phyloP scores from a whole-genome alignment of 2,797 vertebrate genomes.

The Buceros bicornis region DNA sequence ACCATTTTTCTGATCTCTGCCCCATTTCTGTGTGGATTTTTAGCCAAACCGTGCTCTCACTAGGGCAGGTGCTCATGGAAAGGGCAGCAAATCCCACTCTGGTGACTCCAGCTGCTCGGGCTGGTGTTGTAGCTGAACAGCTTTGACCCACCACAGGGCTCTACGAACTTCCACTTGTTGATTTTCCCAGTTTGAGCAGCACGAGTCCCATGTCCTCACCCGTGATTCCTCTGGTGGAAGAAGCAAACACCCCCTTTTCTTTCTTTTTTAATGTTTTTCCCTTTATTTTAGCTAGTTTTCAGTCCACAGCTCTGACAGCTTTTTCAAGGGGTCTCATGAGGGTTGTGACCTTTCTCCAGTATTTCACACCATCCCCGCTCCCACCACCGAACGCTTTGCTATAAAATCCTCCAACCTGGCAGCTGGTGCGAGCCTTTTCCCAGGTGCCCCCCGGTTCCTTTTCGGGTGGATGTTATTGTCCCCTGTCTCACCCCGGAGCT shows the following conservation, averaged over 20 bases:
- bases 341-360: not conserved
- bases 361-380: fast-evolving
- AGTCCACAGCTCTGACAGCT: fast-evolving
- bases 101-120: fast-evolving
- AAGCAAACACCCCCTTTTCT: not conserved
- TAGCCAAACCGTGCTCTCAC: fast-evolving
- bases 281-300: not conserved
- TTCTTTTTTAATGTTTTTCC: not conserved
- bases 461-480: fast-evolving
- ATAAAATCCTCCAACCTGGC: not conserved
- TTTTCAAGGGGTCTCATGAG: fast-evolving
- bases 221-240: not conserved
- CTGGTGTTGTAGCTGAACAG: not conserved
- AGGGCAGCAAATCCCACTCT: not conserved
- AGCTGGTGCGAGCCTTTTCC: fast-evolving
- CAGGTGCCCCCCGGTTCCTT: fast-evolving
- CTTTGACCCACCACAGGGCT: fast-evolving
- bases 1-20: not conserved
- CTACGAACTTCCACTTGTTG: not conserved
- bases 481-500: not conserved
- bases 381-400: not conserved
- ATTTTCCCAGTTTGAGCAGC: not conserved
- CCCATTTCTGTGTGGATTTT: not conserved
- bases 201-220: fast-evolving
- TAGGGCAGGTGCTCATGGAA: fast-evolving